Evolutionary conservation across 2,113 vertebrate genomes (phyloP).

Genomic region (Gorsachius goisagi): DNA sequence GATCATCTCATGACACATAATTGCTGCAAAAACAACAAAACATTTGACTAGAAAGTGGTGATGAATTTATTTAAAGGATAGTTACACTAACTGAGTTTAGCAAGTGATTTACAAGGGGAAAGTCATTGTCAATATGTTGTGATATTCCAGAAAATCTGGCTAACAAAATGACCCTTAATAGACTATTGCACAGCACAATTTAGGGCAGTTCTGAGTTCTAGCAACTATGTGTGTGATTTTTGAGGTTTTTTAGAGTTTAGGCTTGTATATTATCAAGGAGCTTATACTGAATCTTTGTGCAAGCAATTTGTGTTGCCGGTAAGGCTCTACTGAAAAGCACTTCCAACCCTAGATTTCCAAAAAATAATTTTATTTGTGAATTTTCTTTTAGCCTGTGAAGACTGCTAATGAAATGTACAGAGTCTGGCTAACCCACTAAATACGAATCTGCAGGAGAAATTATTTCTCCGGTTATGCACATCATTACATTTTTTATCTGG

Average conservation of each 20-base stretch:
- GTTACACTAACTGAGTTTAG: neutral
- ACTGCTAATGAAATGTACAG: neutral
- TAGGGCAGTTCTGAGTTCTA: neutral
- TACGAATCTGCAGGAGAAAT: neutral
- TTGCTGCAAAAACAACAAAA: neutral
- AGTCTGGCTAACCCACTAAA: neutral
- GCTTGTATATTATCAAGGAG: neutral
- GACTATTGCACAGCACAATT: neutral
- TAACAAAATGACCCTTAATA: neutral
- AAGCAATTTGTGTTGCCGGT: neutral
- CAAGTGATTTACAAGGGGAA: neutral
- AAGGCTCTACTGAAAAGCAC: neutral
- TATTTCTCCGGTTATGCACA: neutral
- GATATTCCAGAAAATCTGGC: neutral
- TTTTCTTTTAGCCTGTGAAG: neutral
- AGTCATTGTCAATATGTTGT: neutral
- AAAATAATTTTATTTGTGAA: fast-evolving
- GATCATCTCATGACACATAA: neutral
- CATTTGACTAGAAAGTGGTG: neutral
- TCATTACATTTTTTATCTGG: fast-evolving
- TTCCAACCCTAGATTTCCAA: neutral
- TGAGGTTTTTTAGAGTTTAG: neutral
- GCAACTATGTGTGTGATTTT: neutral
- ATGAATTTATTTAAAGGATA: neutral
- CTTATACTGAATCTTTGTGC: neutral